Percentiles rank a stretch among this genome's conserved stretches.
Conservation (phyloP, 2,113 vertebrate species). For the Piaya cayana region DNA sequence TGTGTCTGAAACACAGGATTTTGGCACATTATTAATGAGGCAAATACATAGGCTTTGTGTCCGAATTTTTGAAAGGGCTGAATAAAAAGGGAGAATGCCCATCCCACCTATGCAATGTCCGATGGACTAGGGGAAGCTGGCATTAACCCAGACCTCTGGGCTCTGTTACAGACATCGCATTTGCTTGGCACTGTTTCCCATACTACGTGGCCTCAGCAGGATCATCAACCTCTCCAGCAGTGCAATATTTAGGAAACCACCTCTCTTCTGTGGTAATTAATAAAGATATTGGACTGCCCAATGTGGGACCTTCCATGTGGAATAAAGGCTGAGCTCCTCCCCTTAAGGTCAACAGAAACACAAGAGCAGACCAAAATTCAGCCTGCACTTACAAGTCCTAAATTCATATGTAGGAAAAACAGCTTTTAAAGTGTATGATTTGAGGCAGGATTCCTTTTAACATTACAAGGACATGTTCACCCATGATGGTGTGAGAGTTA, state of each 20-base stretch:
- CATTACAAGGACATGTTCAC: background rate
- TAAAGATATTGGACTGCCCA: background rate
- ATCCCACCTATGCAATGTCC: background rate
- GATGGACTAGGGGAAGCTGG: background rate
- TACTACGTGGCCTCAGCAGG: accelerated
- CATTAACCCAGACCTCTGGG: background rate
- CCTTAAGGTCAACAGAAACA: background rate
- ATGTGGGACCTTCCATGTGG: background rate
- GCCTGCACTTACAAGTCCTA: background rate
- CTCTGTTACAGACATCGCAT: accelerated
- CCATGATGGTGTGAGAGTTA: background rate
- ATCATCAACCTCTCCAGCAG: background rate
- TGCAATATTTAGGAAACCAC: background rate
- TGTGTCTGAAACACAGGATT: background rate
- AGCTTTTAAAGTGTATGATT: background rate
- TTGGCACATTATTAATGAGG: background rate
- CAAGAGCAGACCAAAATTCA: background rate
- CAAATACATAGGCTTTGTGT: background rate
- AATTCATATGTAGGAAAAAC: accelerated
- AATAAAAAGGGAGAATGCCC: background rate
- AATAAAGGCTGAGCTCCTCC: background rate
- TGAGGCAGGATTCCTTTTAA: background rate
- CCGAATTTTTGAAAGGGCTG: background rate
- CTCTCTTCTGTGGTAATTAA: background rate
- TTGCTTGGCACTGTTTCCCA: background rate